Base-by-base conservation (phyloP, 2,113 vertebrate genomes). In the Mastomys coucha region DNA sequence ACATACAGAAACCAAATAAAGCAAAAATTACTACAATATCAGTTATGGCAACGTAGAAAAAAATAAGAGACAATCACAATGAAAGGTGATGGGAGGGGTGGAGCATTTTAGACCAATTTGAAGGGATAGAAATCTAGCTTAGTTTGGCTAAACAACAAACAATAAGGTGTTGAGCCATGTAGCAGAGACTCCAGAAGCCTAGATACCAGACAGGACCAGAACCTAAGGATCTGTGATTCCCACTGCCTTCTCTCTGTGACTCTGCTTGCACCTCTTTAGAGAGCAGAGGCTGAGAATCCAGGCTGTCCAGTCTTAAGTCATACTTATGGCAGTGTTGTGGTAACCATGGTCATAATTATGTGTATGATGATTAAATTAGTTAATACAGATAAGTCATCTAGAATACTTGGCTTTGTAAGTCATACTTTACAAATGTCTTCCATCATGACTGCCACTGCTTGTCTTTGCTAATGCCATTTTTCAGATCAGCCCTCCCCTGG, bases 41-140 rank as follows among this genome's bases (percentile, higher is more conserved):
- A 33, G 58, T 91, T 88, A 77, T 82, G 53, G 28, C 16, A 97
- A 96, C 75, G 65, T 28, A 75, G 9, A 69, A 84, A 95, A 70
- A 87, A 39, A 85, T 20, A 33, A 80, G 88, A 76, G 31, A 89
- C 13, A 67, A 39, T 90, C 45, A 91, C 28, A 91, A 85, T 33
- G 56, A 82, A 60, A 82, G 26, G 85, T 36, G 67, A n/a, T 56
- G 39, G 33, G 16, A 80, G 53, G 16, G 22, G 75, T 28, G 49
- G 75, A 95, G 13, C 31, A 26, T 91, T 96, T 75, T 24, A 91
- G 51, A 26, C 28, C 78, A 85, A 31, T 76, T 80, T 63, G 31
- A 88, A 85, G 39, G 16, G 4, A 76, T 10, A 87, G 26, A 49
- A 77, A 86, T 6, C 26, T 36, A 92, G 36, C 8, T 86, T 13